These are phyloP conservation scores for Catocala fraxini DNA, from an alignment of 2,888 invertebrate species.

Conservation along the genomic window DNA sequence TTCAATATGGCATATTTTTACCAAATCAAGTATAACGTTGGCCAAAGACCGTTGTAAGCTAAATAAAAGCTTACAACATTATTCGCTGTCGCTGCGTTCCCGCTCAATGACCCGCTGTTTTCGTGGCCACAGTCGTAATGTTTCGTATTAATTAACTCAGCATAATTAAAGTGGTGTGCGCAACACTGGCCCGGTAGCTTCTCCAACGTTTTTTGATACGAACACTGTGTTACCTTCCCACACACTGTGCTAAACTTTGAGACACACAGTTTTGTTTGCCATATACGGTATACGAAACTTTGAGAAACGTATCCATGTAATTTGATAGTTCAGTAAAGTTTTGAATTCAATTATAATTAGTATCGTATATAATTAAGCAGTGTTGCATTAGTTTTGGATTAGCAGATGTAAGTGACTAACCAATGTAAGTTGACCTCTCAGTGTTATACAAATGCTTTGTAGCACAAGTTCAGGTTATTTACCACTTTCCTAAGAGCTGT, in stretches of 20 bases:
- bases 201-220: constrained; percentile 58
- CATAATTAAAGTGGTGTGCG: constrained; percentile 81
- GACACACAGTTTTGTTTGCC: constrained; percentile 12
- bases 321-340: constrained; percentile 14
- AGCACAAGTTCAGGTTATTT: too few relatives aligned
- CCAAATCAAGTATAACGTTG: too few relatives aligned
- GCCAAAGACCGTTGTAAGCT: too few relatives aligned
- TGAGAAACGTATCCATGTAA: constrained; percentile 7
- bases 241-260: constrained; percentile 19
- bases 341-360: constrained; percentile 9
- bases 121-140: constrained; percentile 63
- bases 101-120: constrained; percentile 32
- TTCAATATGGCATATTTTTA: too few relatives aligned
- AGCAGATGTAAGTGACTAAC: too few relatives aligned
- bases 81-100: too few relatives aligned
- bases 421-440: too few relatives aligned
- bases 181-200: constrained; percentile 64
- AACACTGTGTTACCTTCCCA: constrained; percentile 46
- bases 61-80: not conserved
- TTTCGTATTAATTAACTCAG: constrained; percentile 82
- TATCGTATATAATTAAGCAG: not conserved
- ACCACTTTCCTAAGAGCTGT: too few relatives aligned
- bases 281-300: not conserved
- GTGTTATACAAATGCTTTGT: too few relatives aligned
- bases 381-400: not conserved